Base-by-base conservation (phyloP, 1,140 invertebrate genomes). In the Bombus superbus region DNA sequence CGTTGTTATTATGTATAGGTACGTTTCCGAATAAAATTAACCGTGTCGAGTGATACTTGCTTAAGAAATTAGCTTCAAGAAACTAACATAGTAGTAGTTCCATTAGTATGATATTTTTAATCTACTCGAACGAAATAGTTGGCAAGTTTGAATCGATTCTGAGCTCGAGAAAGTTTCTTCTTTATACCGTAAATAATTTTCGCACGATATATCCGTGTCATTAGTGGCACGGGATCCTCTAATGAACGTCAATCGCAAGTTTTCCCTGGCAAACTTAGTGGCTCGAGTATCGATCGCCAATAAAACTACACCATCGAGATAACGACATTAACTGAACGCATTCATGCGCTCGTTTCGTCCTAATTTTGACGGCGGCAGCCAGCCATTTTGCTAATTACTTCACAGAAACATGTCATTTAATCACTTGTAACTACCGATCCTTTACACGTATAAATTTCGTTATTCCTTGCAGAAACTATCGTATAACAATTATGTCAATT, bases 361-460 rank as follows among this genome's bases (percentile, higher is more conserved):
- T 62, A 59, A 84, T 78, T 84, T 84, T 47, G 78, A 76, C 80
- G 69, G 44, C 69, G 69, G 28, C 28, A 10, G 13, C 25, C 11
- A 42, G 32, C 42, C 75, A 69, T 62, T 44, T 42, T 59, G 28
- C 35, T 79, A 47, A 85, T 79, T 79, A 85, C 59, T 72, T 85
- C 32, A 18, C 28, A 32, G 62, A 38, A 47, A 44, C 28, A 42
- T 11, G 28, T 32, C 57, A 22, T 69, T 47, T 8, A 25, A 59
- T 76, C 74, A 35, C 28, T 38, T 22, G 22, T 1, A 15, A 35
- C 44, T 35, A 57, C 3, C n/a, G 13, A 74, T 22, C 15, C n/a
- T 73, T 18, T 9, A 6, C 15, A 47, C n/a, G 11, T 74, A 18
- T 5, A 74, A 82, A 64, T 74, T 35, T 42, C 10, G 4, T 18